Evolutionary conservation across 35 echinoderm and acorn worm species (phyloP), one percentile per base, ranked within the genome.

Genomic region (Nesometra sesokonis): DNA sequence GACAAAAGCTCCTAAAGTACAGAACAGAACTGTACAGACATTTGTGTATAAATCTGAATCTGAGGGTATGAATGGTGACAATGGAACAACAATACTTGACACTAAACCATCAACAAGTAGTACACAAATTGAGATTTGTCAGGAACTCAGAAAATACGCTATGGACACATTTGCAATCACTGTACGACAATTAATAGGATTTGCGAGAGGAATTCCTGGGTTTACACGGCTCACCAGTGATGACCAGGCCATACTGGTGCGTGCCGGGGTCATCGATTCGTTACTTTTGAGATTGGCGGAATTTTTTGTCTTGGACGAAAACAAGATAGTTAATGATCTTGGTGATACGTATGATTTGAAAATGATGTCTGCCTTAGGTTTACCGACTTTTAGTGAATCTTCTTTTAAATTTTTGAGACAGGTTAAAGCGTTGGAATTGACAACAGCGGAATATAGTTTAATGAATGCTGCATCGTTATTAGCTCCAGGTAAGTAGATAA

Each of bases 161-260:
- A 99, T 99, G 96, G 96, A 99, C 88, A 90, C 94, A 93, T 99
- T 99, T 84, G 96, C 96, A 17, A 91, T 93, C 0, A 81, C 90
- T 19, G 96, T 99, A 46, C 94, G 94, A 35, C 96, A 99, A 80
- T 94, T 90, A 3, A 99, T 99, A 79, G 88, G 90, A 40, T 99
- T 99, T 88, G 93, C 92, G 17, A 99, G 94, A 57, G 90, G 82
- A 31, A 99, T 99, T 78, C 96, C 96, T 9, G 96, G 96, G 9
- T 99, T 99, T 67, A 88, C 89, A 46, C 87, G 92, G 35, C 88
- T 99, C 29, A 90, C 88, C 17, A 94, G 96, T 32, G 90, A 99
- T n/a, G 96, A 99, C 84, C 96, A 99, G 83, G 96, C 96, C 0
- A 88, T 92, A 32, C 81, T 99, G 88, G 94, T 99, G 84, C 91